These are phyloP conservation scores for Mastacembelus armatus DNA, from an alignment of 2,797 vertebrate species.

Conservation along the genomic window DNA sequence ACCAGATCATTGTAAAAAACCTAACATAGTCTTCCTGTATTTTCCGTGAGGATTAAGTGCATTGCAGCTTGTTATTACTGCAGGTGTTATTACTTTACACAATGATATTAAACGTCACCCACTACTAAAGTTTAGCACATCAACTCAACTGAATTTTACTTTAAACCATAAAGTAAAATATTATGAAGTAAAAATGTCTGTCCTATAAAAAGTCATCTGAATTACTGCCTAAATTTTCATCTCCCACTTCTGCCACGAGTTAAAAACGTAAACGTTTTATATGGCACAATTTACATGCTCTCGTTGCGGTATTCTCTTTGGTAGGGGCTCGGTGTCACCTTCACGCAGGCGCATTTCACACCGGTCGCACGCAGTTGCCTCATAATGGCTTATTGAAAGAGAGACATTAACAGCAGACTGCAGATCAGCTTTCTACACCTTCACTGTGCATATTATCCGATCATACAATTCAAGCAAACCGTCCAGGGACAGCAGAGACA, in stretches of 20 bases:
- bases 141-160: too few species aligned
- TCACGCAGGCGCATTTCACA: conserved; percentile 31
- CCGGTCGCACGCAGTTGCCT: conserved; percentile 12
- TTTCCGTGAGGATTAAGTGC: too few species aligned
- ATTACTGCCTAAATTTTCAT: neutral
- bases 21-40: too few species aligned
- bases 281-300: neutral
- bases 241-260: neutral
- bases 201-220: too few species aligned
- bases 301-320: conserved; percentile 2
- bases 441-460: neutral
- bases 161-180: too few species aligned
- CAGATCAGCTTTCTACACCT: conserved; percentile 23
- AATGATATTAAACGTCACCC: too few species aligned
- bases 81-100: too few species aligned
- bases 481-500: conserved; percentile 1
- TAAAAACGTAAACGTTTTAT: conserved; percentile 34
- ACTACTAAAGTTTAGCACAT: too few species aligned
- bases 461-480: neutral
- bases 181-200: too few species aligned
- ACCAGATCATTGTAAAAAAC: neutral
- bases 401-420: conserved; percentile 12
- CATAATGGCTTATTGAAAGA: conserved; percentile 6
- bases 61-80: too few species aligned
- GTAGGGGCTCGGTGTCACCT: neutral